These are phyloP conservation scores for Aulostomus chinensis DNA, from an alignment of 2,797 vertebrate genomes.

Conservation along the genomic window DNA sequence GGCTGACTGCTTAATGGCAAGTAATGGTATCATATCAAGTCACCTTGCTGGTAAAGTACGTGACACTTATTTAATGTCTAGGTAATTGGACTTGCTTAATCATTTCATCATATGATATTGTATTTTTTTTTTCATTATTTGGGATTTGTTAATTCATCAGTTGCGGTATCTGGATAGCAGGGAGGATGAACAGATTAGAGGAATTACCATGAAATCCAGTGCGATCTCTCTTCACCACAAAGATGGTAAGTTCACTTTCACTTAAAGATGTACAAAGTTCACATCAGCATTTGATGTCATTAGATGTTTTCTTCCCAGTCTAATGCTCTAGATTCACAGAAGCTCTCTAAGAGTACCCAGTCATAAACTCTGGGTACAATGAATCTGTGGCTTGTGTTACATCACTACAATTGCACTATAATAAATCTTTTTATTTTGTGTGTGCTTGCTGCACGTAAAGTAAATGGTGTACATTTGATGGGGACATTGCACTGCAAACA, in stretches of 20 bases:
- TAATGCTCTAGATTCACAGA: too few relatives aligned
- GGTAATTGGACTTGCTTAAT: background rate
- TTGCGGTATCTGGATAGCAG: constrained; percentile 94
- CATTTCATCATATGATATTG: background rate
- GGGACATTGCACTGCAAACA: too few relatives aligned
- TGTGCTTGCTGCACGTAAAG: too few relatives aligned
- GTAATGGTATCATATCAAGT: constrained; percentile 95
- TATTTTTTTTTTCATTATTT: background rate
- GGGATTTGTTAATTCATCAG: constrained; percentile 60
- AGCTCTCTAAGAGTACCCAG: too few relatives aligned
- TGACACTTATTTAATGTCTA: background rate
- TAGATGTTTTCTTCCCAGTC: too few relatives aligned
- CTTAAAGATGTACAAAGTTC: too few relatives aligned
- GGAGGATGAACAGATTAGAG: constrained; percentile 94
- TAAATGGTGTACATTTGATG: too few relatives aligned
- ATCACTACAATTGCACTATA: too few relatives aligned
- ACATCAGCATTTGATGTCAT: too few relatives aligned
- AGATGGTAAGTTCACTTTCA: constrained; percentile 68
- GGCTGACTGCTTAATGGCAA: constrained; percentile 94
- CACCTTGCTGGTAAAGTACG: constrained; percentile 93
- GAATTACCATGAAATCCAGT: constrained; percentile 99
- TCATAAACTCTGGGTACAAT: too few relatives aligned
- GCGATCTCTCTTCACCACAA: constrained; percentile 90
- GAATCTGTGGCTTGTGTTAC: too few relatives aligned
- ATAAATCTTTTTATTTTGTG: too few relatives aligned